Percentiles rank a stretch among this genome's conserved stretches.
Conservation (phyloP, 2,113 vertebrate genomes). For the Bolborhynchus lineola region DNA sequence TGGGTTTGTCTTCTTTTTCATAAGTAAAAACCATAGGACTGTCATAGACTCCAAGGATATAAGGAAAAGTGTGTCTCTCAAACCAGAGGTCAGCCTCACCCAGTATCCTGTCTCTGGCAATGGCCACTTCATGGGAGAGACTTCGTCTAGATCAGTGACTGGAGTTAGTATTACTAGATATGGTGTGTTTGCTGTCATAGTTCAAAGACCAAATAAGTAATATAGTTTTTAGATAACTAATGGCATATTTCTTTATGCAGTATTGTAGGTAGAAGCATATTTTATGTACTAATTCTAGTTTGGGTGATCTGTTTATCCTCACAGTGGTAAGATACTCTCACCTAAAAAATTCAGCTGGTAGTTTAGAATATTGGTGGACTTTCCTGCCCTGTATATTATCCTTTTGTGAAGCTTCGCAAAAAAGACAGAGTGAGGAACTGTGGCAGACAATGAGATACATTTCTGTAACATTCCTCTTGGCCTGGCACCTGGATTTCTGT, state of each 20-base stretch:
- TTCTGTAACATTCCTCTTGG: not conserved
- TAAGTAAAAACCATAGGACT: not conserved
- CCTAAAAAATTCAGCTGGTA: not conserved
- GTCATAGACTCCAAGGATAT: not conserved
- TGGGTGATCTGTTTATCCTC: not conserved
- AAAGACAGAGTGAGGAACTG: not conserved
- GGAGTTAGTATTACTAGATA: not conserved
- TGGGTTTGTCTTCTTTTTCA: not conserved
- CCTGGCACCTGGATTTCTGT: not conserved
- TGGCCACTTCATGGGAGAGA: not conserved
- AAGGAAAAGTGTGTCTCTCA: not conserved
- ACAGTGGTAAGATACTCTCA: not conserved
- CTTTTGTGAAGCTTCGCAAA: not conserved
- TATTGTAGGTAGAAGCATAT: not conserved
- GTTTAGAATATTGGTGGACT: not conserved
- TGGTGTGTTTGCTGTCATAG: not conserved
- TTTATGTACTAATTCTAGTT: not conserved
- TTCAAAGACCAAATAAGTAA: not conserved
- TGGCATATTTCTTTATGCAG: not conserved
- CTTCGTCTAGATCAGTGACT: not conserved
- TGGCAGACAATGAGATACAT: not conserved
- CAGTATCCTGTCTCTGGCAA: not conserved
- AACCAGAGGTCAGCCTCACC: not conserved
- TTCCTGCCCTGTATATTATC: not conserved
- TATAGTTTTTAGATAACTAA: not conserved